A percentile compares a stretch with the other conserved stretches of the same genome.
These are phyloP conservation scores for Ochropleura leucogaster DNA, from an alignment of 2,888 invertebrate genomes.

Conservation along the genomic window DNA sequence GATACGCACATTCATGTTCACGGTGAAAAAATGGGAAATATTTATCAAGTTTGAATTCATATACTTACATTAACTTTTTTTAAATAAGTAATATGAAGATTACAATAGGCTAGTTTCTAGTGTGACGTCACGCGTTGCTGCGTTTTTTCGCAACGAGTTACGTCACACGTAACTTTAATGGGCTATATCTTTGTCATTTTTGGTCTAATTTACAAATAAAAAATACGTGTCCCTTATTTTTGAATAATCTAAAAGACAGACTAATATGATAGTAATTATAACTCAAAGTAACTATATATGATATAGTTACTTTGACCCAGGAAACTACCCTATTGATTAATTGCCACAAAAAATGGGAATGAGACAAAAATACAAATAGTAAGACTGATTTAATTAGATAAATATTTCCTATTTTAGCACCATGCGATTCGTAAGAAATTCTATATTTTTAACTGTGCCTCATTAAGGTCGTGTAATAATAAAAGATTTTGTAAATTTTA, in stretches of 20 bases:
- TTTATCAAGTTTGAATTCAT: conserved; percentile 7
- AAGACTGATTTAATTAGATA: conserved; percentile 47
- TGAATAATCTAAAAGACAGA: no score
- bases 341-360: neutral
- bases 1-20: conserved; percentile 20
- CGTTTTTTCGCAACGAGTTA: no score
- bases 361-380: neutral
- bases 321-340: no score
- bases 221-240: no score
- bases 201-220: no score
- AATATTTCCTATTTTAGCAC: conserved; percentile 41
- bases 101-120: neutral
- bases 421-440: conserved; percentile 24
- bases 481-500: conserved; percentile 33
- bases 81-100: neutral
- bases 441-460: conserved; percentile 28
- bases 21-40: conserved; percentile 48
- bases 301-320: no score
- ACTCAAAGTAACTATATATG: no score
- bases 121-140: no score
- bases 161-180: no score
- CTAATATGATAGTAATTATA: no score
- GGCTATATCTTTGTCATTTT: no score
- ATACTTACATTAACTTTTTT: neutral
- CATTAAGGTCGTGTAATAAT: neutral